phyloP scores from a whole-genome alignment of 2,797 vertebrate species.

The Muscicapa comitata region DNA sequence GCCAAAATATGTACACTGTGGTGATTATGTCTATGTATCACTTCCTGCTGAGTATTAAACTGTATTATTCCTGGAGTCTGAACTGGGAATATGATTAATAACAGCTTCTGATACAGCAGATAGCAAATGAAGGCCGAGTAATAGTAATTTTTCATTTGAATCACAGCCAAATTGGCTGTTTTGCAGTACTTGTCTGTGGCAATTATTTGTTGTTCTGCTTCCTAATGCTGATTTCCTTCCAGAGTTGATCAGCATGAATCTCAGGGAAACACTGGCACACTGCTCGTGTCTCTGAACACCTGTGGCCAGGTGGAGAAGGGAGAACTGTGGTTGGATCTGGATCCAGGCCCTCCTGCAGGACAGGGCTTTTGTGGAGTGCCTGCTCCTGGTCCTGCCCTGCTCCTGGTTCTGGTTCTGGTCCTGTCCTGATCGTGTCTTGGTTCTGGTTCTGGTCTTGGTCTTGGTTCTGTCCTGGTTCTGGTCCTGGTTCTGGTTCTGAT shows the following conservation, averaged over 20 bases:
- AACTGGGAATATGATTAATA: conserved; percentile 29
- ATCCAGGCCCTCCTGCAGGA: background rate
- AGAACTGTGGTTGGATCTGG: background rate
- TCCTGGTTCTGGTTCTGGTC: background rate
- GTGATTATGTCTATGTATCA: background rate
- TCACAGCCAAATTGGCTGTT: conserved; percentile 54
- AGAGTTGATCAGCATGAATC: background rate
- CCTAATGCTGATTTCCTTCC: conserved; percentile 38
- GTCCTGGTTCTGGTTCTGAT: no score
- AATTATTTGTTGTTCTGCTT: conserved; percentile 54
- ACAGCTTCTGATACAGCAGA: background rate
- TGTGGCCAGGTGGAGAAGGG: background rate
- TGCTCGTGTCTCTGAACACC: background rate
- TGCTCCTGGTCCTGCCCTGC: background rate
- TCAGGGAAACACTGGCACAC: background rate
- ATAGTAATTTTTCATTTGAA: conserved; percentile 65
- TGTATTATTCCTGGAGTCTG: conserved; percentile 9
- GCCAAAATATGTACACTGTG: background rate
- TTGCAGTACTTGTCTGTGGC: conserved; percentile 43
- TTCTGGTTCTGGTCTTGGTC: background rate
- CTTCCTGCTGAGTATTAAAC: conserved; percentile 41
- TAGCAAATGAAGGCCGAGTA: conserved; percentile 29
- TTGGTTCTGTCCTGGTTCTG: background rate
- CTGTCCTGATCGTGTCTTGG: no score
- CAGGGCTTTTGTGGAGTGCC: background rate